Percentiles rank a stretch among this genome's conserved stretches.
These are phyloP conservation scores for Chionis minor DNA, from an alignment of 2,113 vertebrate species.

Conservation along the genomic window DNA sequence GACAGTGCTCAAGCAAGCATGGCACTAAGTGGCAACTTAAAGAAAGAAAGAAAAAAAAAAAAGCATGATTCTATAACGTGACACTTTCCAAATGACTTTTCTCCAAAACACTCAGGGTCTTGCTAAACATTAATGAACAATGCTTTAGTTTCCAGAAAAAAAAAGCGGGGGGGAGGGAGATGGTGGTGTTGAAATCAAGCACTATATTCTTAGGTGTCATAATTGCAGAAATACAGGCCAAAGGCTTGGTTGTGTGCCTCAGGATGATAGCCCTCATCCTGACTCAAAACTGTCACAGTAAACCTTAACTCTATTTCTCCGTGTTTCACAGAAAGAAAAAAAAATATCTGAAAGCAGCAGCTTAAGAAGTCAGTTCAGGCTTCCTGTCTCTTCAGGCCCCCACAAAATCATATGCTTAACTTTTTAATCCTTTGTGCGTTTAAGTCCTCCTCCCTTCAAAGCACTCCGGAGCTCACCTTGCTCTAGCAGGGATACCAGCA, in stretches of 20 bases:
- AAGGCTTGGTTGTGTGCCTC: not conserved
- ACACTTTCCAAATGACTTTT: not conserved
- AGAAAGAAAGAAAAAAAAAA: not conserved
- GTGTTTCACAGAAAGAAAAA: not conserved
- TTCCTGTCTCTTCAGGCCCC: not conserved
- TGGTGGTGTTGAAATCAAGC: not conserved
- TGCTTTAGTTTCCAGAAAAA: not conserved
- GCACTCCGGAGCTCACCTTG: not conserved
- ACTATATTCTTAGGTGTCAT: not conserved
- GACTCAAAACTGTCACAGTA: not conserved
- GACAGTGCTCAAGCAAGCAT: not conserved
- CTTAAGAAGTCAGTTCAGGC: not conserved
- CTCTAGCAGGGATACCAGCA: rapidly evolving
- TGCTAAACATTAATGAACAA: not conserved
- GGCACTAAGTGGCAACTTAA: not conserved
- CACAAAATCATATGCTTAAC: not conserved
- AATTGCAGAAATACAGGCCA: not conserved
- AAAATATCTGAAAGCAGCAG: not conserved
- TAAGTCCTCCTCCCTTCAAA: not conserved
- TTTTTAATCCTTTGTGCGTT: not conserved
- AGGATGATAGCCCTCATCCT: not conserved
- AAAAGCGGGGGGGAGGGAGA: not conserved
- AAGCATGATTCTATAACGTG: not conserved
- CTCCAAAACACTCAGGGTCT: not conserved
- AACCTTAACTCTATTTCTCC: not conserved